phyloP scores from a whole-genome alignment of 2,113 vertebrate genomes.

The Plecotus auritus region DNA sequence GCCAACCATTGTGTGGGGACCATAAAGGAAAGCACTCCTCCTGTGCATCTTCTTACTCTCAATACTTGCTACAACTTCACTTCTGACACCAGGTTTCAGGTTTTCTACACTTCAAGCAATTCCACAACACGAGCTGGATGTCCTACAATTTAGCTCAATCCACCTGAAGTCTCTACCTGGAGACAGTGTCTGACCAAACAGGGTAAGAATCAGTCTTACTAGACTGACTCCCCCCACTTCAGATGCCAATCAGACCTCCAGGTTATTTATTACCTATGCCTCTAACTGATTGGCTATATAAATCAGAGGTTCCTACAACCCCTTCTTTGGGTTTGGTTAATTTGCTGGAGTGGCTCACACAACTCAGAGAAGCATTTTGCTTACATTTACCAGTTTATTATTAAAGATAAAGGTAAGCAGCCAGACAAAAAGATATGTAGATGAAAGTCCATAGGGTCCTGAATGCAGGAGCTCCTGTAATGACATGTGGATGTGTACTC shows the following conservation, averaged over 20 bases:
- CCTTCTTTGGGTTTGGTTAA: not conserved
- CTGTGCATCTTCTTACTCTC: not conserved
- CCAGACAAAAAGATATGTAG: not conserved
- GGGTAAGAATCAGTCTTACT: not conserved
- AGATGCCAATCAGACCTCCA: not conserved
- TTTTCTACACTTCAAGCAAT: not conserved
- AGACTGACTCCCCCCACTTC: not conserved
- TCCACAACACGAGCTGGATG: not conserved
- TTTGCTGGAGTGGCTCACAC: not conserved
- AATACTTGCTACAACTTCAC: not conserved
- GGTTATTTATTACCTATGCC: not conserved
- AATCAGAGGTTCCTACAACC: not conserved
- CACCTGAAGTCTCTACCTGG: not conserved
- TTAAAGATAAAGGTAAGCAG: not conserved
- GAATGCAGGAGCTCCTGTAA: not conserved
- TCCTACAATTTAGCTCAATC: not conserved
- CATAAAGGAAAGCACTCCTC: not conserved
- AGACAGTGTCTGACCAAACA: not conserved
- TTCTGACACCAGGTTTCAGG: not conserved
- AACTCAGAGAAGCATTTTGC: not conserved
- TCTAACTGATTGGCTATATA: not conserved
- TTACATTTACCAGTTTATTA: not conserved
- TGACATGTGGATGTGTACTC: not conserved
- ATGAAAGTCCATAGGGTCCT: not conserved
- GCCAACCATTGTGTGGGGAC: too few species aligned